A percentile compares a stretch with the other conserved stretches of the same genome.
Conservation (phyloP, 2,113 vertebrate genomes). For the Cyprinodon tularosa region DNA sequence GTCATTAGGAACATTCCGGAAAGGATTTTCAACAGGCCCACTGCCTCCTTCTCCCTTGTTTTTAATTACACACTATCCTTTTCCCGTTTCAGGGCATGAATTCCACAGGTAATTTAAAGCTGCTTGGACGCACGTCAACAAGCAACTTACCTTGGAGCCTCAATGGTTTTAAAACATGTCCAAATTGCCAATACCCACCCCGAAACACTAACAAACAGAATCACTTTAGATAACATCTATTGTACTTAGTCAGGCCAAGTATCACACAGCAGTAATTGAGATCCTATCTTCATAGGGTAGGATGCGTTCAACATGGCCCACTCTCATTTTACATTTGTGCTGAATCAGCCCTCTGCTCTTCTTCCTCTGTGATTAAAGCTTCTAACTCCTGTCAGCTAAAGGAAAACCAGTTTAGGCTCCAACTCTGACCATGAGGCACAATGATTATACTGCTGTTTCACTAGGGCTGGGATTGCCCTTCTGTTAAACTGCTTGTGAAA, state of each 20-base stretch:
- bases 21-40: constrained; percentile 65
- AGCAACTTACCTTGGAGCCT: constrained; percentile 26
- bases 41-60: constrained; percentile 33
- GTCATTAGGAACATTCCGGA: constrained; percentile 75
- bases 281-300: constrained; percentile 69
- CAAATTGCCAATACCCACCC: constrained; percentile 29
- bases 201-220: constrained; percentile 11
- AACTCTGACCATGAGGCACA: constrained; percentile 38
- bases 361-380: constrained; percentile 46
- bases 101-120: constrained; percentile 63
- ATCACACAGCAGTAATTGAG: constrained; percentile 75
- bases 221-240: constrained; percentile 29
- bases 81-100: constrained; percentile 73
- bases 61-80: constrained; percentile 81
- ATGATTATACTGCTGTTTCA: constrained; percentile 30
- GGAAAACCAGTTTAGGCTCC: constrained; percentile 24
- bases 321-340: constrained; percentile 50
- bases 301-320: constrained; percentile 46
- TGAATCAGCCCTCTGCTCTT: constrained; percentile 52
- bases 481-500: constrained; percentile 19
- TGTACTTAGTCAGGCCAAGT: constrained; percentile 44
- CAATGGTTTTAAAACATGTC: constrained; percentile 54
- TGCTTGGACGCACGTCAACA: constrained; percentile 46
- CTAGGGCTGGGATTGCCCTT: constrained; percentile 15
- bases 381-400: constrained; percentile 28